Evolutionary conservation across 1,140 invertebrate genomes (phyloP).

Genomic region (Bilobella aurantiaca): DNA sequence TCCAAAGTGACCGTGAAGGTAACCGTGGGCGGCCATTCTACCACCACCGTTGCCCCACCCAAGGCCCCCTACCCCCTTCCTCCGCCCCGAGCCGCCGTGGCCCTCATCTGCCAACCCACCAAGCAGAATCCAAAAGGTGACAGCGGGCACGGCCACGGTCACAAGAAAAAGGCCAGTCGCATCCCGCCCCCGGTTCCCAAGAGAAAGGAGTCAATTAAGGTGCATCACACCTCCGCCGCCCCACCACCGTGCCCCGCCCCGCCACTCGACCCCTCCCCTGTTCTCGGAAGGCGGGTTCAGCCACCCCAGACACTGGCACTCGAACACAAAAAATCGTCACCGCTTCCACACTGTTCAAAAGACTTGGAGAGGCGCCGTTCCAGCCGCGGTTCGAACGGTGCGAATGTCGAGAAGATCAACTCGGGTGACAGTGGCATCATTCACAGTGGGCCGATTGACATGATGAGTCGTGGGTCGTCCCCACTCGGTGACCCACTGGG

Average conservation of each 20-base stretch:
- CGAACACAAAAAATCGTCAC: constrained; percentile 6
- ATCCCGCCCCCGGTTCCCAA: constrained; percentile 59
- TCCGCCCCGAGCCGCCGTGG: constrained; percentile 36
- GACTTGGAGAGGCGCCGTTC: background rate
- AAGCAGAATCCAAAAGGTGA: constrained; percentile 11
- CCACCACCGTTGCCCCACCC: constrained; percentile 35
- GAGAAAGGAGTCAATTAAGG: constrained; percentile 28
- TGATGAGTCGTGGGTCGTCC: too few relatives aligned
- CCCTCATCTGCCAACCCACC: constrained; percentile 1
- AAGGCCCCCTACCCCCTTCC: constrained; percentile 38
- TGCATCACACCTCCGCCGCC: background rate
- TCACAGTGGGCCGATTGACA: constrained; percentile 18
- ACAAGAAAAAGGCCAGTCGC: constrained; percentile 33
- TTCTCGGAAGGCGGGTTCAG: constrained; percentile 7
- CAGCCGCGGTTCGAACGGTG: background rate
- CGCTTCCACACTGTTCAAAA: background rate
- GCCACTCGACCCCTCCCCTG: background rate
- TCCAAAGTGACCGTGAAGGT: constrained; percentile 42
- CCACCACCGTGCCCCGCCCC: background rate
- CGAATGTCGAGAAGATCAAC: constrained; percentile 15
- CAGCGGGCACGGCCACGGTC: constrained; percentile 10
- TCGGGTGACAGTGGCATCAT: constrained; percentile 26
- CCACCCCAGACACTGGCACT: constrained; percentile 30
- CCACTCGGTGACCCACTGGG: too few relatives aligned
- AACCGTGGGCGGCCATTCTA: constrained; percentile 47